Conservation (phyloP, 2,113 vertebrate genomes). For the Perccottus glenii region DNA sequence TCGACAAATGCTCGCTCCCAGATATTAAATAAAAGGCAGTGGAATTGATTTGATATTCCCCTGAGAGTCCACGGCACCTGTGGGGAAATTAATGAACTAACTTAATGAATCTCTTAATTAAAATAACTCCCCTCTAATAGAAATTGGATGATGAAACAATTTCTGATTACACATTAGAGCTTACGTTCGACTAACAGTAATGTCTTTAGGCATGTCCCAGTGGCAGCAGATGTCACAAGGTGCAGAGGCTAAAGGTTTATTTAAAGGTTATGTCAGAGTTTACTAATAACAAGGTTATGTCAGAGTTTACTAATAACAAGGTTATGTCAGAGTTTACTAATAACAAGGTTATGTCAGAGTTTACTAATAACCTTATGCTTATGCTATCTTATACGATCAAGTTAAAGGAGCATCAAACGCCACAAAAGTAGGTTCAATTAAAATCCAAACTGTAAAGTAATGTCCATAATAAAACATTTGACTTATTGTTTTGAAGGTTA, state of each 20-base stretch:
- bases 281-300: too few relatives aligned
- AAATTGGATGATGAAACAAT: conserved; percentile 57
- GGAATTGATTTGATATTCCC: conserved; percentile 62
- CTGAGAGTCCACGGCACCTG: conserved; percentile 59
- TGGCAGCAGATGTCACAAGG: neutral
- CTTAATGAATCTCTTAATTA: conserved; percentile 76
- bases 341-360: too few relatives aligned
- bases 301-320: too few relatives aligned
- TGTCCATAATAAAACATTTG: too few relatives aligned
- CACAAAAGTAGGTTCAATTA: too few relatives aligned
- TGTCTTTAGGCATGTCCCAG: neutral
- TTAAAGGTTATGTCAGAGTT: conserved; percentile 6
- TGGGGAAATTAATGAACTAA: conserved; percentile 69
- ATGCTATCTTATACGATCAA: too few relatives aligned
- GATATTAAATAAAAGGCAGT: conserved; percentile 63
- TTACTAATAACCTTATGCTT: too few relatives aligned
- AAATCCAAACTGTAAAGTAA: too few relatives aligned
- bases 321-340: too few relatives aligned
- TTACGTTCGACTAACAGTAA: conserved; percentile 40
- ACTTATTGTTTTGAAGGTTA: too few relatives aligned
- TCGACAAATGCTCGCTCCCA: conserved; percentile 11
- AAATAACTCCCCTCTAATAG: conserved; percentile 60
- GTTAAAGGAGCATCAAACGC: too few relatives aligned
- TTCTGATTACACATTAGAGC: conserved; percentile 52
- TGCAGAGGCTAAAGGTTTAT: conserved; percentile 17